A percentile compares a stretch with the other conserved stretches of the same genome.
Conservation (phyloP, 2,888 invertebrate species). For the Azorinus chamasolen region DNA sequence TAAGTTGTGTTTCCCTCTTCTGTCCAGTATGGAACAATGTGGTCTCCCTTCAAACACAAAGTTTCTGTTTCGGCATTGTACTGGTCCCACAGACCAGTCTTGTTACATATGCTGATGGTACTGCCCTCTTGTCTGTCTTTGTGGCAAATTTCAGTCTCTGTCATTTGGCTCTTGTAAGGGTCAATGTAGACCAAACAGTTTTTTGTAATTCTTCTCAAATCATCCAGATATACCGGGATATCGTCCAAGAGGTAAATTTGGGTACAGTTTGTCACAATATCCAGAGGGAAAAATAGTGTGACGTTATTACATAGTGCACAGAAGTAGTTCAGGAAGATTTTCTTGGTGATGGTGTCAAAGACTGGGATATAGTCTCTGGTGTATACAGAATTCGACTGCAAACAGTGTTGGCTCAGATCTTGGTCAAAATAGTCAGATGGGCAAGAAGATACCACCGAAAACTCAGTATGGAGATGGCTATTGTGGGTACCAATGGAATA, state of each 20-base stretch:
- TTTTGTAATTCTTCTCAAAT: constrained; percentile 4
- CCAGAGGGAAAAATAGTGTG: background rate
- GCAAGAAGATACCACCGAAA: constrained; percentile 21
- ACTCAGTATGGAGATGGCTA: background rate
- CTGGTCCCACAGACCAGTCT: constrained; percentile 16
- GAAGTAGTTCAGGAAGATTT: constrained; percentile 25
- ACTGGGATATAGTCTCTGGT: constrained; percentile 27
- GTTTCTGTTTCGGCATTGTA: background rate
- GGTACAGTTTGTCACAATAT: constrained; percentile 22
- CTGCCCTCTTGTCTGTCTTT: background rate
- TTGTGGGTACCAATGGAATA: background rate
- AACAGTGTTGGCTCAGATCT: constrained; percentile 9
- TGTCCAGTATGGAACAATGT: constrained; percentile 2
- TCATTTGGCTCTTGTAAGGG: background rate
- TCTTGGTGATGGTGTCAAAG: background rate
- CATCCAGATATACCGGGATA: background rate
- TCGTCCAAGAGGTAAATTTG: constrained; percentile 11
- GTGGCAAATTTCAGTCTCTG: background rate
- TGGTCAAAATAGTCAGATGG: constrained; percentile 4
- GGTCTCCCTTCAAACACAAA: constrained; percentile 18
- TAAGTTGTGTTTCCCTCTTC: background rate
- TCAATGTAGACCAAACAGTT: constrained; percentile 1
- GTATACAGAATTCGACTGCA: background rate
- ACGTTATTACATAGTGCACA: constrained; percentile 31
- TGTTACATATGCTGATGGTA: constrained; percentile 26